These are phyloP conservation scores for Heterohyrax brucei DNA, from an alignment of 2,797 vertebrate species.

Conservation along the genomic window DNA sequence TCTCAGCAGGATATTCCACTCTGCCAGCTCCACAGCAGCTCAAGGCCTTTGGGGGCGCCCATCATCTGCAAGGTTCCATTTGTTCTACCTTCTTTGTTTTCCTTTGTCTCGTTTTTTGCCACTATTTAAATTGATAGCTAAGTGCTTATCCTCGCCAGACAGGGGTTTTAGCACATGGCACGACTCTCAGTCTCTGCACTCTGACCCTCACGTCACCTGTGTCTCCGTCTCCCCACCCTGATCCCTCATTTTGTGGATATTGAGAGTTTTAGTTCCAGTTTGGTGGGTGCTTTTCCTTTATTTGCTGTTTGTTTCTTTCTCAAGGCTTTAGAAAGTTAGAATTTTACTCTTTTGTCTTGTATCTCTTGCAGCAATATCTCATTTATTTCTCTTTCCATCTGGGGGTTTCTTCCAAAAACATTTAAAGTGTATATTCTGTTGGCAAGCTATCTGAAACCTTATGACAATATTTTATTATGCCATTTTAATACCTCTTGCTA, in stretches of 20 bases:
- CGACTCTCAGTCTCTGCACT: too few species aligned
- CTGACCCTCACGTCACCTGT: too few species aligned
- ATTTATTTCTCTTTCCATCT: conserved; percentile 8
- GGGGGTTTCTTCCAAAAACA: conserved; percentile 13
- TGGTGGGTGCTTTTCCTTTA: background rate
- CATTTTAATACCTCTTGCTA: conserved; percentile 25
- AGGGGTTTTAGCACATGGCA: too few species aligned
- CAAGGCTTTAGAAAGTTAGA: background rate
- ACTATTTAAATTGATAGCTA: background rate
- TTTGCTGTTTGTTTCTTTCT: too few species aligned
- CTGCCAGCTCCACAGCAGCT: fast-evolving
- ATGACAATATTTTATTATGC: background rate
- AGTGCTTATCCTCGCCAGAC: background rate
- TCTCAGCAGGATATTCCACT: background rate
- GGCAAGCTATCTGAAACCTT: conserved; percentile 48
- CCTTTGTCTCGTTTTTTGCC: background rate
- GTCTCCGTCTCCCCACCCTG: background rate
- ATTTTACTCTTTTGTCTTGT: background rate
- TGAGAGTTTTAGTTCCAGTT: background rate
- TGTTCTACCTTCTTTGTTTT: background rate
- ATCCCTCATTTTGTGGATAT: background rate
- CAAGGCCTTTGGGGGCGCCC: background rate
- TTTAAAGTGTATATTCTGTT: conserved; percentile 31
- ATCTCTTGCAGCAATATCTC: background rate
- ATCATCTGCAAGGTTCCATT: background rate